Conservation (phyloP, 2,888 invertebrate species). For the Melitaea athalia region DNA sequence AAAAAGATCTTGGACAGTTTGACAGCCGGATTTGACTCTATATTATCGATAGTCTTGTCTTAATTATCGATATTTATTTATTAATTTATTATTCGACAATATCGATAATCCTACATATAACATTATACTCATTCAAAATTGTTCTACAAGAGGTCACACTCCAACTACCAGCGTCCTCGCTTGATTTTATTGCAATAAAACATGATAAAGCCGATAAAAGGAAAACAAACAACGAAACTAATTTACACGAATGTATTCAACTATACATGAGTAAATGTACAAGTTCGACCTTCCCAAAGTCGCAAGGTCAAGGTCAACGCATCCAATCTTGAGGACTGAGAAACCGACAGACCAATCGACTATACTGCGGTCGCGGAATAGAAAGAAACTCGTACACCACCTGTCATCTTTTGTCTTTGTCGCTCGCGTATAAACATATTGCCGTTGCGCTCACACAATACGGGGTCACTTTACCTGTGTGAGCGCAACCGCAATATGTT, state of each 20-base stretch:
- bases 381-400: too few relatives aligned
- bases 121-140: background rate
- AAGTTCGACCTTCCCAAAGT: constrained; percentile 23
- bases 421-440: too few relatives aligned
- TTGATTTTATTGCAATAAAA: constrained; percentile 31
- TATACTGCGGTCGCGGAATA: too few relatives aligned
- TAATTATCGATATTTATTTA: background rate
- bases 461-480: too few relatives aligned
- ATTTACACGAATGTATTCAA: constrained; percentile 33
- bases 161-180: constrained; percentile 9
- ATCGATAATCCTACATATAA: background rate
- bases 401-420: too few relatives aligned
- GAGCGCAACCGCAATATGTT: too few relatives aligned
- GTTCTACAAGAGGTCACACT: background rate
- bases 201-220: constrained; percentile 28
- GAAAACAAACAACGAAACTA: constrained; percentile 33
- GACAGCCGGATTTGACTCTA: background rate
- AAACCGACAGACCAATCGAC: background rate
- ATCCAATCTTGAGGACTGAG: constrained; percentile 16
- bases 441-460: too few relatives aligned
- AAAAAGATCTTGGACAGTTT: background rate
- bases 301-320: constrained; percentile 8
- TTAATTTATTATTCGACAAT: background rate
- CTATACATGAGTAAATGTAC: constrained; percentile 36
- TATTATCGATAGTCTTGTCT: constrained; percentile 1